Conservation (phyloP, 2,113 vertebrate genomes). For the Cygnus atratus region DNA sequence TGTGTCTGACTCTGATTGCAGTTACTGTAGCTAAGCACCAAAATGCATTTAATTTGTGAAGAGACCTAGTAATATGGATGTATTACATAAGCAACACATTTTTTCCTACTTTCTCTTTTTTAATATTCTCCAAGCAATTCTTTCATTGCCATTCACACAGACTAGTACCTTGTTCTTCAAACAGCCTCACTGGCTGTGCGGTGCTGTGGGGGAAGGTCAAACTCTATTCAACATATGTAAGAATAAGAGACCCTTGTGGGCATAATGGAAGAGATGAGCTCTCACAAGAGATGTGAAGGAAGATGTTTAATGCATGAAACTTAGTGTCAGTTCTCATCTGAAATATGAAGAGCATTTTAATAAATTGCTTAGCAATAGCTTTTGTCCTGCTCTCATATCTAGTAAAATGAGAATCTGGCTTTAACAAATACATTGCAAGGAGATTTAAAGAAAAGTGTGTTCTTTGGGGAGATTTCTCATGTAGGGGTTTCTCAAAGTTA, state of each 20-base stretch:
- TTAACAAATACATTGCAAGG: not conserved
- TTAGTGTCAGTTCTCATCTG: not conserved
- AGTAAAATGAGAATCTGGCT: not conserved
- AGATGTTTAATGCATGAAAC: not conserved
- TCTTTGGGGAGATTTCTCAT: fast-evolving
- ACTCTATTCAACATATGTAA: not conserved
- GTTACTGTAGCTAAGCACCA: not conserved
- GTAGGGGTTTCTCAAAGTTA: not conserved
- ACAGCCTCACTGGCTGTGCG: not conserved
- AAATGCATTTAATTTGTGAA: not conserved
- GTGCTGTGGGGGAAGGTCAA: not conserved
- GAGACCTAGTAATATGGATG: not conserved
- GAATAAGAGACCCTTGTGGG: not conserved
- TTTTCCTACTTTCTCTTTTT: not conserved
- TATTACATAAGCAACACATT: not conserved
- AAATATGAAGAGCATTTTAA: not conserved
- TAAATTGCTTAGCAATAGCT: not conserved
- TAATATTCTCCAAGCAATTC: not conserved
- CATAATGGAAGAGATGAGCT: not conserved
- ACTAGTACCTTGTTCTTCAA: not conserved
- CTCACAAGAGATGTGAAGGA: not conserved
- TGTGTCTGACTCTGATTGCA: not conserved
- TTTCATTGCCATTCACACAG: not conserved
- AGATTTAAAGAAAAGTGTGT: not conserved
- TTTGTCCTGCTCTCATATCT: not conserved